Evolutionary conservation across 2,888 invertebrate genomes (phyloP).

Genomic region (Apotomis betuletana): DNA sequence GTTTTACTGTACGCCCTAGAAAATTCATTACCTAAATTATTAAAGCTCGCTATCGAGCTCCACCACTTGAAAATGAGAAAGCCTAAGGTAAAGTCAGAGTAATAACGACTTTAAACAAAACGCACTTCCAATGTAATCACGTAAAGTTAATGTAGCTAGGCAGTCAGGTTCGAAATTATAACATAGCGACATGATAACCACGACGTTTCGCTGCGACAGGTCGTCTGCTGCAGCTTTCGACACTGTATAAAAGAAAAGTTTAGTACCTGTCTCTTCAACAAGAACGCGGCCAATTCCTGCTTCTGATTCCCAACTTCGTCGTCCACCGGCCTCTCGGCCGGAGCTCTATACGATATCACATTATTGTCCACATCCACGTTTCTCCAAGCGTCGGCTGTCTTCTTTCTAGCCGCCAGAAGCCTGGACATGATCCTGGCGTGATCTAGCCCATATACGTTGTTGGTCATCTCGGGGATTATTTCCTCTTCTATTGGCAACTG

Average conservation of each 20-base stretch:
- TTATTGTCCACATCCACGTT: constrained; percentile 54
- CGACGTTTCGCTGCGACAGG: no score
- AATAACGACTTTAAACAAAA: no score
- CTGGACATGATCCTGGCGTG: constrained; percentile 85
- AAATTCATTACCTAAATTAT: no score
- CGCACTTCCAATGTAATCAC: no score
- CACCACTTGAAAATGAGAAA: no score
- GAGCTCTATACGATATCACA: constrained; percentile 66
- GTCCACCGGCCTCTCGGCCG: constrained; percentile 46
- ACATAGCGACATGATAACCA: no score
- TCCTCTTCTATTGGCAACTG: constrained; percentile 64
- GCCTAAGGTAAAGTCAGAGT: no score
- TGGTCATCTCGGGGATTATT: constrained; percentile 87
- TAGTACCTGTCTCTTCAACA: constrained; percentile 78
- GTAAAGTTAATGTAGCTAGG: no score
- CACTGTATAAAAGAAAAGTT: constrained; percentile 1
- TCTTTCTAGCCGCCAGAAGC: constrained; percentile 78
- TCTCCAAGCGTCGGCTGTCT: constrained; percentile 82
- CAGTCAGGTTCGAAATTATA: no score
- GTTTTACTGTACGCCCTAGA: no score
- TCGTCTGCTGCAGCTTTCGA: neutral
- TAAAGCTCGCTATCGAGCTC: no score
- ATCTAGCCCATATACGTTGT: constrained; percentile 88
- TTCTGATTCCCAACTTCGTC: constrained; percentile 65
- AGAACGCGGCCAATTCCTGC: constrained; percentile 81